Base-by-base conservation (phyloP, 2,888 invertebrate species). In the Amphimallon solstitiale region DNA sequence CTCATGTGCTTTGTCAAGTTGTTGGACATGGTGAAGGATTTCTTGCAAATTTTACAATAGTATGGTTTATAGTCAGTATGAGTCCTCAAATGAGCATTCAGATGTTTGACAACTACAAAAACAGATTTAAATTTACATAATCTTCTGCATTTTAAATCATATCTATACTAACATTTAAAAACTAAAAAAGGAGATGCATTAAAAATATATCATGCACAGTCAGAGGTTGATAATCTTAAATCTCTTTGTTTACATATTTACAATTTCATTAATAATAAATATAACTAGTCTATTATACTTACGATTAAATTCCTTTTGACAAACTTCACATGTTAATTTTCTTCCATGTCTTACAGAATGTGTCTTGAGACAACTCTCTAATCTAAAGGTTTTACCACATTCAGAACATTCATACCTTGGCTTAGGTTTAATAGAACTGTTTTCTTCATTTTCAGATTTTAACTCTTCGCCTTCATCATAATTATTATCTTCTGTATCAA, bases 1-100 rank as follows among this genome's bases (percentile, higher is more conserved):
- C 78, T 66, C 74, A 76, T 77, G 69, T 81, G 81, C 63, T 79
- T 80, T 1, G 69, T 71, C 19, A 80, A 71, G 69, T 74, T 79
- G 9, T 74, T 70, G 17, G 75, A 56, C 9, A 73, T 68, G 1
- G 74, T 63, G 69, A 80, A 81, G 4, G 73, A 59, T 72, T 79
- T 79, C n/a, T 73, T 69, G 67, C 81, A 81, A 3, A 75, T 67
- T 51, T 75, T 73, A 64, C 81, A 81, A 5, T 67, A 63, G 66
- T 77, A 74, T 1, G 80, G 80, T 48, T 75, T 76, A 66, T 78
- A 78, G 63, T 79, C 76, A 2, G 75, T 69, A 63, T 79, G 79
- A 1, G 68, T 68, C 68, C 70, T 73, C 66, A 74, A 68, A 65
- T 80, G 80, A 4, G 67, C 63, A 64, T 77, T 76, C 52, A 79